Evolutionary conservation across 2,113 vertebrate species (phyloP).

Genomic region (Cynopterus brachyotis): DNA sequence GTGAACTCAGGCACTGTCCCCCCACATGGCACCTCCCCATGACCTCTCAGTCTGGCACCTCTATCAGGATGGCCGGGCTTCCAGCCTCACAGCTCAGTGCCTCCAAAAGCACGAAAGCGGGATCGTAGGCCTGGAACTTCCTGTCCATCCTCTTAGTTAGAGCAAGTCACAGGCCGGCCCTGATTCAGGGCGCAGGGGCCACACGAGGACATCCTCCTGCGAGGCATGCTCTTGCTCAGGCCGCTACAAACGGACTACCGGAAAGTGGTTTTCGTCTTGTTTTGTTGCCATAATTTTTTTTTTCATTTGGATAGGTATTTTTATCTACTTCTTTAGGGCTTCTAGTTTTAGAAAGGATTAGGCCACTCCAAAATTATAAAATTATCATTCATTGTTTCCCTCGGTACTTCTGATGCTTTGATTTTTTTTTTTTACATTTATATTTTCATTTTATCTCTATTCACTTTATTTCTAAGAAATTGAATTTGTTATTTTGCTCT

Average conservation of each 20-base stretch:
- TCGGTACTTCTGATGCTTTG: background rate
- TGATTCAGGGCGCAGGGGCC: accelerated
- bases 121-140: accelerated
- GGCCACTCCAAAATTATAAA: background rate
- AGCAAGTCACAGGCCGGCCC: background rate
- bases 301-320: background rate
- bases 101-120: background rate
- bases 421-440: background rate
- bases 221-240: accelerated
- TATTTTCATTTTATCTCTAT: background rate
- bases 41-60: background rate
- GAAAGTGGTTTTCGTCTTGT: background rate
- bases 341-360: background rate
- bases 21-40: accelerated
- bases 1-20: background rate
- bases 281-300: background rate
- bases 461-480: background rate
- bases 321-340: background rate
- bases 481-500: background rate
- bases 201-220: too few species aligned
- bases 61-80: background rate
- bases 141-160: background rate
- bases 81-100: background rate
- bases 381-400: background rate
- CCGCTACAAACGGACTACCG: too few species aligned